Evolutionary conservation across 2,113 vertebrate species (phyloP).

Genomic region (Caretta caretta): DNA sequence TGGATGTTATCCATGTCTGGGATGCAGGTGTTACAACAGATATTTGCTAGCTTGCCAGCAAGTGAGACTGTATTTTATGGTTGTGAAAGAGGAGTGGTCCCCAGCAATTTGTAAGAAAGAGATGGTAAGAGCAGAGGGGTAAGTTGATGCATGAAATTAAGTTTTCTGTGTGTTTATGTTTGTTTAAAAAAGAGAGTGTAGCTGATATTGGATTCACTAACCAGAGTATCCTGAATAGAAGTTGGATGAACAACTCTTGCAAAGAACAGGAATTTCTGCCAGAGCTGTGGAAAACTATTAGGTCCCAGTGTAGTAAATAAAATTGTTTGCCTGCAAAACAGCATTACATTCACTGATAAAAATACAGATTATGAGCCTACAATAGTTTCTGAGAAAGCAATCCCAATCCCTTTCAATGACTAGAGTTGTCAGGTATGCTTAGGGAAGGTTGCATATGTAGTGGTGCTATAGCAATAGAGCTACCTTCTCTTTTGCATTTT

Average conservation of each 20-base stretch:
- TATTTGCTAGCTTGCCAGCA: neutral
- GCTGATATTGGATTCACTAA: neutral
- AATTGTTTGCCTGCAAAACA: neutral
- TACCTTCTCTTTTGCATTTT: neutral
- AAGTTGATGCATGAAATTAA: neutral
- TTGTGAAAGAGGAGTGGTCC: neutral
- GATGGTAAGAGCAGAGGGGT: neutral
- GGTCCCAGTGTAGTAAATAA: neutral
- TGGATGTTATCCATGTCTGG: neutral
- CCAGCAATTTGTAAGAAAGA: neutral
- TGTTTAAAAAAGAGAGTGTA: neutral
- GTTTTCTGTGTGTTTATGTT: neutral
- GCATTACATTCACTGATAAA: neutral
- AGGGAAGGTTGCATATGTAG: neutral
- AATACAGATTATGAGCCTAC: neutral
- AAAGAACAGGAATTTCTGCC: neutral
- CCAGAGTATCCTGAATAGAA: neutral
- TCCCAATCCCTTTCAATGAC: rapidly evolving
- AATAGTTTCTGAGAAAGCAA: neutral
- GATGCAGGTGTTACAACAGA: neutral
- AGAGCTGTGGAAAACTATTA: neutral
- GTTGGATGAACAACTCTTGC: neutral
- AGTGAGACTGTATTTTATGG: neutral
- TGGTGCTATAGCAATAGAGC: neutral
- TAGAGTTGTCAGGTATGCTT: neutral